Conservation (phyloP, 2,113 vertebrate genomes). For the Saguinus midas region DNA sequence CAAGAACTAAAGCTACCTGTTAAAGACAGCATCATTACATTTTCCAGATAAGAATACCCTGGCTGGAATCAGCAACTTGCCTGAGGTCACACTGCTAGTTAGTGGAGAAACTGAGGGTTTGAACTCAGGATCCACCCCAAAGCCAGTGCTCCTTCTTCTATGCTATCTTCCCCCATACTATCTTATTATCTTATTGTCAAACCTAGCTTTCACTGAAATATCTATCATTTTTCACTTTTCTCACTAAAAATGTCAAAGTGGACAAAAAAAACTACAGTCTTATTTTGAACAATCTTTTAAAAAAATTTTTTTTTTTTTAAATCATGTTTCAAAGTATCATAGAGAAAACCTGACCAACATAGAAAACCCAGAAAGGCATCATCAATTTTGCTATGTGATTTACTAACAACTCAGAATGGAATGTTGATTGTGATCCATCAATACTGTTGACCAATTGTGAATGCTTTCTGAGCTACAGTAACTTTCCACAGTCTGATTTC, state of each 20-base stretch:
- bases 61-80: neutral
- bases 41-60: neutral
- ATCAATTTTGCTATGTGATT: neutral
- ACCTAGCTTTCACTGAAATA: neutral
- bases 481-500: neutral
- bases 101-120: neutral
- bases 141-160: neutral
- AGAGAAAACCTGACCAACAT: neutral
- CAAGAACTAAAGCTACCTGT: neutral
- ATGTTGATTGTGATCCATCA: neutral
- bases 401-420: neutral
- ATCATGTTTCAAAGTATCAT: neutral
- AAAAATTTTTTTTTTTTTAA: too few relatives aligned
- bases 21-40: neutral
- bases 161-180: neutral
- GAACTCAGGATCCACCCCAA: neutral
- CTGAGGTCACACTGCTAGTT: neutral
- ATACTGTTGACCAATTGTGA: neutral
- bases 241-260: conserved; percentile 28
- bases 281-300: neutral
- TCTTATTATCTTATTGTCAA: neutral
- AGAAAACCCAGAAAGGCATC: neutral
- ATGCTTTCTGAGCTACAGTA: neutral
- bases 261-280: neutral
- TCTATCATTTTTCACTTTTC: neutral